Evolutionary conservation across 1,140 invertebrate genomes (phyloP).

Genomic region (Rhopalosiphum padi): DNA sequence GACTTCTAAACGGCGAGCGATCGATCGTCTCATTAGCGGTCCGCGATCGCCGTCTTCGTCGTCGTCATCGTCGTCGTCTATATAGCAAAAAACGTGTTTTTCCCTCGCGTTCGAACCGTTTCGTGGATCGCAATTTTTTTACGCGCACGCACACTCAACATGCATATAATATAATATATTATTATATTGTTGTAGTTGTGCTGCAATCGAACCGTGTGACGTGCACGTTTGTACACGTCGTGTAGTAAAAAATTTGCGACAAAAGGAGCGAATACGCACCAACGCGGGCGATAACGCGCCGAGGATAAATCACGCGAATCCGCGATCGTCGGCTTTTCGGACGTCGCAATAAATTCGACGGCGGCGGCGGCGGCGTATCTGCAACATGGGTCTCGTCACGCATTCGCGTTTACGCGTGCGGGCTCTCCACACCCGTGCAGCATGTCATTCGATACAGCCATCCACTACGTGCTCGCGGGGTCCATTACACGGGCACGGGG

Average conservation of each 20-base stretch:
- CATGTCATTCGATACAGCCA: conserved; percentile 33
- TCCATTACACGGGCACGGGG: background rate
- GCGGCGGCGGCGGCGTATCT: conserved; percentile 25
- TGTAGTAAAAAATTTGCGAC: background rate
- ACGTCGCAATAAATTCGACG: conserved; percentile 43
- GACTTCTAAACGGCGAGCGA: background rate
- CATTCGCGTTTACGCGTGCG: background rate
- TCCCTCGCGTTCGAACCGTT: background rate
- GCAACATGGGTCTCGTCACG: conserved; percentile 49
- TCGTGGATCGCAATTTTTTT: background rate
- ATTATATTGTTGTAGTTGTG: background rate
- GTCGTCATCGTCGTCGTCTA: background rate
- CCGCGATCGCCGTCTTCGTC: background rate
- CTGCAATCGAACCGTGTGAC: background rate
- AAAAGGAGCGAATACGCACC: background rate
- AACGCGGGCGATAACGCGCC: background rate
- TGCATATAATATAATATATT: background rate
- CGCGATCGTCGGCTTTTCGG: conserved; percentile 41
- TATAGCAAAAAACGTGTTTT: background rate
- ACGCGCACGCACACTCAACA: background rate
- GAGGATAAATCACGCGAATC: conserved; percentile 46
- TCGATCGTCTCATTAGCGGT: conserved; percentile 2
- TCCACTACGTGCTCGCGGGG: background rate
- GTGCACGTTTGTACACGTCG: conserved; percentile 20
- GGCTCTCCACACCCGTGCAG: background rate